Percentiles rank a stretch among this genome's conserved stretches.
These are phyloP conservation scores for Epistrophella euchroma DNA, from an alignment of 2,888 invertebrate genomes.

Conservation along the genomic window DNA sequence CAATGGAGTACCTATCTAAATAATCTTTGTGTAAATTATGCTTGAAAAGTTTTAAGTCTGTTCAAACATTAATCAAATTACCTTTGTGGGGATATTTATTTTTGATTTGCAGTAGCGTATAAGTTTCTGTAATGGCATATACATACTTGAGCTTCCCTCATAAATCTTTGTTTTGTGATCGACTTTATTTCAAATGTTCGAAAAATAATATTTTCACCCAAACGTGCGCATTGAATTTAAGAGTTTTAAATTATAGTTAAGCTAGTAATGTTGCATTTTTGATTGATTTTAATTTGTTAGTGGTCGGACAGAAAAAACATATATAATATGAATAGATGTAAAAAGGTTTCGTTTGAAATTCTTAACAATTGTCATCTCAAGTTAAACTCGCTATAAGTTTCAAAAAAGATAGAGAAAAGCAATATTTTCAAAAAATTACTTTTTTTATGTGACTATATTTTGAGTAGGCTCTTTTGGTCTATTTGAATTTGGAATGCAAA, in stretches of 20 bases:
- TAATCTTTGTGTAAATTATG: neutral
- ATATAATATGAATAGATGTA: no score
- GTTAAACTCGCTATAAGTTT: no score
- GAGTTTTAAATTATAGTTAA: conserved; percentile 27
- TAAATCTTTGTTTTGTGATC: conserved; percentile 42
- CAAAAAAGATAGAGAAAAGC: no score
- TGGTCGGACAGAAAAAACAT: no score
- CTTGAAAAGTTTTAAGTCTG: conserved; percentile 25
- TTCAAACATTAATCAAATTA: conserved; percentile 46
- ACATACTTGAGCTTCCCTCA: neutral
- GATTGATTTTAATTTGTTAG: neutral
- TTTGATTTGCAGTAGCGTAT: conserved; percentile 17
- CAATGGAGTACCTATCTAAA: neutral
- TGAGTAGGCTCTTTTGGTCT: no score
- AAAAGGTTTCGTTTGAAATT: no score
- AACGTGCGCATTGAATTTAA: neutral
- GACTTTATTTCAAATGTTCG: conserved; percentile 24
- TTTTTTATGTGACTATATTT: no score
- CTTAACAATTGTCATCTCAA: no score
- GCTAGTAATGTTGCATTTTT: neutral
- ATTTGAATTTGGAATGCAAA: no score
- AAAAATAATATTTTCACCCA: conserved; percentile 46
- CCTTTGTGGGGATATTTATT: neutral
- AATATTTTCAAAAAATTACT: no score
- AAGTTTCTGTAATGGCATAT: conserved; percentile 7